Evolutionary conservation across 2,113 vertebrate genomes (phyloP).

Genomic region (Phasianus colchicus): DNA sequence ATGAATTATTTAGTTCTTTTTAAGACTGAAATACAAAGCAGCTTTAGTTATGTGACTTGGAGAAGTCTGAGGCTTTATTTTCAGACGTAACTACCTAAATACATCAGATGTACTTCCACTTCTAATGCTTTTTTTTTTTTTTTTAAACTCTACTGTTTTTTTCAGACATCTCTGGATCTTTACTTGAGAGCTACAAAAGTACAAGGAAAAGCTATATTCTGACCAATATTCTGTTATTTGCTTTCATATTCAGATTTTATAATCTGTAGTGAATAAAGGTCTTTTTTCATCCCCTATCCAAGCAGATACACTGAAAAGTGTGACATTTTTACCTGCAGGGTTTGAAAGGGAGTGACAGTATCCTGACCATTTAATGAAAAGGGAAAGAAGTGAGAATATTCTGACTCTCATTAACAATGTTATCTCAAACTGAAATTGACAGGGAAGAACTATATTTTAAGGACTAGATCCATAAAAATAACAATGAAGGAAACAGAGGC

Average conservation of each 20-base stretch:
- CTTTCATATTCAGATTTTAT: neutral
- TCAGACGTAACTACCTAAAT: neutral
- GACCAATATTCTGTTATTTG: neutral
- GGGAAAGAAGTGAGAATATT: neutral
- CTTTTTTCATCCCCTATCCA: neutral
- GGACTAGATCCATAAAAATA: neutral
- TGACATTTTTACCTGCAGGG: rapidly evolving
- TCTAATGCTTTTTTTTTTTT: neutral
- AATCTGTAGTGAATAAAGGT: neutral
- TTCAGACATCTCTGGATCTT: neutral
- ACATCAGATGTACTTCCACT: neutral
- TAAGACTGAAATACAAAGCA: conserved; percentile 57
- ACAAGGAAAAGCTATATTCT: neutral
- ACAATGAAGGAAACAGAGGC: neutral
- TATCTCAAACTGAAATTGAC: neutral
- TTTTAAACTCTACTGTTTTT: neutral
- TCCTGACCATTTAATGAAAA: neutral
- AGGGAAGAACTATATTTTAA: neutral
- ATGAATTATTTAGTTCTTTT: conserved; percentile 4
- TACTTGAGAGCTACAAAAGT: neutral
- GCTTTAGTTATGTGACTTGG: conserved; percentile 49
- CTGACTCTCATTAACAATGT: neutral
- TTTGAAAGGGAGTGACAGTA: neutral
- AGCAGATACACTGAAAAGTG: neutral
- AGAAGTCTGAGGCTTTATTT: conserved; percentile 24